Percentiles rank a stretch among this genome's conserved stretches.
phyloP scores from a whole-genome alignment of 2,888 invertebrate species.

The Brachyopa scutellaris region DNA sequence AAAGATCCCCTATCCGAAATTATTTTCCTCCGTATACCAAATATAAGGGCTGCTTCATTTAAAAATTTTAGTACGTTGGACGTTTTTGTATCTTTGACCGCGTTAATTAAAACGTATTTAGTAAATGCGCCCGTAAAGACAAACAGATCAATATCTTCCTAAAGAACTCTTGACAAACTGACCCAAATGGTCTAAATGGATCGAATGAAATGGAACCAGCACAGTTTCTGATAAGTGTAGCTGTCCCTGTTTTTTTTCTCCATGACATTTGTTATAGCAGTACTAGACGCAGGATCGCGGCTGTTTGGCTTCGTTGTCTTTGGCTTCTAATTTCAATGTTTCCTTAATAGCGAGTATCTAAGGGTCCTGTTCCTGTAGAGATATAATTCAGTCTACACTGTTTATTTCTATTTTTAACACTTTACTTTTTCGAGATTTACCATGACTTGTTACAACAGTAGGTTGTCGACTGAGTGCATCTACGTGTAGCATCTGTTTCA shows the following conservation, averaged over 20 bases:
- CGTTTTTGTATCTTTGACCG: slow-evolving; percentile 45
- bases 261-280: slow-evolving; percentile 76
- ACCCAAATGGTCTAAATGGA: slow-evolving; percentile 51
- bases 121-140: slow-evolving; percentile 39
- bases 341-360: slow-evolving; percentile 27
- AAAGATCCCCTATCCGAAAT: slow-evolving; percentile 74
- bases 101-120: slow-evolving; percentile 47
- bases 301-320: slow-evolving; percentile 39
- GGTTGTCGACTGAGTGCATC: slow-evolving; percentile 25
- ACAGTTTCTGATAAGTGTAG: slow-evolving; percentile 70
- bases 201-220: slow-evolving; percentile 52
- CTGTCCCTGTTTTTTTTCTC: slow-evolving; percentile 62
- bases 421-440: not conserved
- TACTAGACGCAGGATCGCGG: slow-evolving; percentile 77
- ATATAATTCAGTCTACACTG: slow-evolving; percentile 9
- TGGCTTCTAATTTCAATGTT: slow-evolving; percentile 1
- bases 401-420: slow-evolving; percentile 20
- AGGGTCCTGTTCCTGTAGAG: slow-evolving; percentile 36
- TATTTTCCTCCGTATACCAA: slow-evolving; percentile 72
- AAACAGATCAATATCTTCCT: slow-evolving; percentile 26
- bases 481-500: slow-evolving; percentile 23
- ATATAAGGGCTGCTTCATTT: slow-evolving; percentile 56
- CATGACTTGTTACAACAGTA: not conserved
- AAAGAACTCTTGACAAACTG: slow-evolving; percentile 36
- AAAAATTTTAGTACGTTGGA: slow-evolving; percentile 28